Conservation (phyloP, 2,797 vertebrate species). For the Coluber constrictor region DNA sequence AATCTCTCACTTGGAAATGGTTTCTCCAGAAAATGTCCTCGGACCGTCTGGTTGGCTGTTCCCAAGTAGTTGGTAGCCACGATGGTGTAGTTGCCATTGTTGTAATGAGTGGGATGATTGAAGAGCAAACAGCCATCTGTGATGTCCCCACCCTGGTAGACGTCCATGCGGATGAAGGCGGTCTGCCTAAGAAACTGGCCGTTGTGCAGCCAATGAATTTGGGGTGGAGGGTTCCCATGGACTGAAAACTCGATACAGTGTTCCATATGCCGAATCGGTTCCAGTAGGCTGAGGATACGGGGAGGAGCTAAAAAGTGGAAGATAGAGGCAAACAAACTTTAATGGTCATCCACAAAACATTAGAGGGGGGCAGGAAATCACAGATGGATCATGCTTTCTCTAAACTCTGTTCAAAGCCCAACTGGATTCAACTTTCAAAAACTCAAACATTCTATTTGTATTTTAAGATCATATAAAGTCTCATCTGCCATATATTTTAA, state of each 20-base stretch:
- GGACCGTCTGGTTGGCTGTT: constrained; percentile 86
- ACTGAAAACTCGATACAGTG: constrained; percentile 96
- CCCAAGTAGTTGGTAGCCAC: constrained; percentile 89
- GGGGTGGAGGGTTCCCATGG: constrained; percentile 88
- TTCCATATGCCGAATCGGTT: constrained; percentile 87
- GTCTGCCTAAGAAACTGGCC: constrained; percentile 80
- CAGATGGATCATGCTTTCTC: not conserved
- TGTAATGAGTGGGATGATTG: constrained; percentile 93
- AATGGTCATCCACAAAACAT: not conserved
- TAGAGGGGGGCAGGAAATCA: not conserved
- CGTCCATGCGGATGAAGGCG: constrained; percentile 85
- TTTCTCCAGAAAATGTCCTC: constrained; percentile 87
- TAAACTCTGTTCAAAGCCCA: not conserved
- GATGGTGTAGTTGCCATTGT: constrained; percentile 98
- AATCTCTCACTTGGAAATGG: constrained; percentile 74
- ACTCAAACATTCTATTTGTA: not conserved
- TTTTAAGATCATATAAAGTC: not conserved
- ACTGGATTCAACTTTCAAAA: not conserved
- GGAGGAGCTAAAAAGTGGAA: constrained; percentile 82
- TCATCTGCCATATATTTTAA: not conserved
- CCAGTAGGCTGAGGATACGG: constrained; percentile 85
- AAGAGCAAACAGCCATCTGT: constrained; percentile 93
- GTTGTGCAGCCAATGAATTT: constrained; percentile 88
- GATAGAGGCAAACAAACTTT: constrained; percentile 29
- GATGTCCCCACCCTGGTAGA: constrained; percentile 87